Conservation (phyloP, 2,113 vertebrate genomes). For the Xiphophorus hellerii region DNA sequence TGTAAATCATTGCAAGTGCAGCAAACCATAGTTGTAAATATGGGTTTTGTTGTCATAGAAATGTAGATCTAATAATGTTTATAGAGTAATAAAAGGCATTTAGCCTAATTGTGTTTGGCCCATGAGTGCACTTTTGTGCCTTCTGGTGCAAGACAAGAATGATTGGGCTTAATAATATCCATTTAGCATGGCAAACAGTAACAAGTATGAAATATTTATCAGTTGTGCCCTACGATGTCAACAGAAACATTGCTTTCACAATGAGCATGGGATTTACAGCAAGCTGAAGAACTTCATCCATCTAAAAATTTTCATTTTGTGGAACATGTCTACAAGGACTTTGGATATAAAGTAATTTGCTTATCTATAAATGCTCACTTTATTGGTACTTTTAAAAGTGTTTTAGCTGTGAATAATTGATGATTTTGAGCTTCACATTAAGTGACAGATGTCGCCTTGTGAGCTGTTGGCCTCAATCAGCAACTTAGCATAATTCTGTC, state of each 20-base stretch:
- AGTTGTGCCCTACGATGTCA: slow-evolving; percentile 31
- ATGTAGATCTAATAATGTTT: slow-evolving; percentile 46
- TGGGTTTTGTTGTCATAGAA: slow-evolving; percentile 35
- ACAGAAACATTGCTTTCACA: slow-evolving; percentile 31
- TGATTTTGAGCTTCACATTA: slow-evolving; percentile 48
- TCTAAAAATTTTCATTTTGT: slow-evolving; percentile 34
- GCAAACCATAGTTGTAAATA: slow-evolving; percentile 33
- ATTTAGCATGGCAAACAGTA: slow-evolving; percentile 31
- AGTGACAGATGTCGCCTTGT: slow-evolving; percentile 41
- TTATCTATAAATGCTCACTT: slow-evolving; percentile 39
- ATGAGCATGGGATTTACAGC: slow-evolving; percentile 13
- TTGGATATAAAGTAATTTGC: slow-evolving; percentile 38
- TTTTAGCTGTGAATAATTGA: slow-evolving; percentile 63
- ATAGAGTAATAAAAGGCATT: slow-evolving; percentile 47
- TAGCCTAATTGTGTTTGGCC: slow-evolving; percentile 44
- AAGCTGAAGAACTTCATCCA: background rate
- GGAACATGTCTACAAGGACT: slow-evolving; percentile 37
- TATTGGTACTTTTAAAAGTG: slow-evolving; percentile 39
- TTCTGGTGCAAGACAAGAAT: slow-evolving; percentile 34
- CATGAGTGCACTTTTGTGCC: slow-evolving; percentile 51
- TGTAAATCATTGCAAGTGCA: slow-evolving; percentile 32
- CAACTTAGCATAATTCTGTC: slow-evolving; percentile 30
- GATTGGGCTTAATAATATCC: slow-evolving; percentile 33
- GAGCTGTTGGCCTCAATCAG: slow-evolving; percentile 43
- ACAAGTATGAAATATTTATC: slow-evolving; percentile 56